These are phyloP conservation scores for Noctua janthe DNA, from an alignment of 2,888 invertebrate genomes.

Conservation along the genomic window DNA sequence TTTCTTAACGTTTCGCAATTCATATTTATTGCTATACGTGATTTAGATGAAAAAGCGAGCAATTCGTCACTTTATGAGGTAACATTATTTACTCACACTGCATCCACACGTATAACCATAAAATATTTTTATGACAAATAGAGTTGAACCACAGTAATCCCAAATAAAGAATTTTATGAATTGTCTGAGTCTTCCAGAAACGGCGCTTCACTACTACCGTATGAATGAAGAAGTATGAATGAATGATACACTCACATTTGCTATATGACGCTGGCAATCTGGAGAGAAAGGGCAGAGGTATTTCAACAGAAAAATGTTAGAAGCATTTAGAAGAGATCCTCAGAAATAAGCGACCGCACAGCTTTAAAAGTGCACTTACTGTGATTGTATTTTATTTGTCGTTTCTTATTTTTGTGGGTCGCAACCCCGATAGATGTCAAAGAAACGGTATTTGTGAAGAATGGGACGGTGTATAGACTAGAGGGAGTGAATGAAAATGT, in stretches of 20 bases:
- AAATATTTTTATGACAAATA: slow-evolving; percentile 59
- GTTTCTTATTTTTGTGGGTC: slow-evolving; percentile 70
- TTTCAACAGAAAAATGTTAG: slow-evolving; percentile 70
- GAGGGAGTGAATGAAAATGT: slow-evolving; percentile 49
- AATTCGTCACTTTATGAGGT: slow-evolving; percentile 47
- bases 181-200: slow-evolving; percentile 57
- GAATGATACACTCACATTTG: slow-evolving; percentile 59
- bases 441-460: slow-evolving; percentile 61
- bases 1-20: slow-evolving; percentile 18
- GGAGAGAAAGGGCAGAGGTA: slow-evolving; percentile 61
- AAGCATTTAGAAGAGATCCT: slow-evolving; percentile 71
- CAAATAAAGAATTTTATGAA: slow-evolving; percentile 62
- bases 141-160: slow-evolving; percentile 52
- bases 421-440: slow-evolving; percentile 64
- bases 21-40: slow-evolving; percentile 30
- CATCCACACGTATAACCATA: slow-evolving; percentile 47
- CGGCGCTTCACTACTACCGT: slow-evolving; percentile 56
- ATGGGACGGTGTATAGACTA: slow-evolving; percentile 34
- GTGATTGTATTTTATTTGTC: slow-evolving; percentile 78
- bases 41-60: slow-evolving; percentile 28
- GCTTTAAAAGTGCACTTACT: slow-evolving; percentile 78
- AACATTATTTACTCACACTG: slow-evolving; percentile 58
- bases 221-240: slow-evolving; percentile 65
- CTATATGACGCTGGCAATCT: slow-evolving; percentile 62
- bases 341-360: slow-evolving; percentile 73